Base-by-base conservation (phyloP, 1,140 invertebrate genomes). In the Chironomus striatipennis region DNA sequence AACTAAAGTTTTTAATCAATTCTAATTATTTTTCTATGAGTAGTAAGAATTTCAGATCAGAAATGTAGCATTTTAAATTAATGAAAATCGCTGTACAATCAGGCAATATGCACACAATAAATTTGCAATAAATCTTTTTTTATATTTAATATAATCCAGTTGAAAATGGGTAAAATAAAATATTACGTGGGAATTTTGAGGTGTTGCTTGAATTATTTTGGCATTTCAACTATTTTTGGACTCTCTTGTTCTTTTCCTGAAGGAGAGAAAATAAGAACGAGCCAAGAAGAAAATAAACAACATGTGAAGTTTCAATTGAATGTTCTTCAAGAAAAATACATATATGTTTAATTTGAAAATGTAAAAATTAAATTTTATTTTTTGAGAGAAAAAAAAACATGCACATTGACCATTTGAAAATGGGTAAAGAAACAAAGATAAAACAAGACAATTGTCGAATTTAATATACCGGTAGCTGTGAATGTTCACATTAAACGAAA, bases 261-360 rank as follows among this genome's bases (percentile, higher is more conserved):
- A 57, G 24, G 24, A 34, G 24, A 34, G 24, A 34, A 34, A 34
- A 34, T 1, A 34, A 57, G 12, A 57, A 10, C 47, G 47, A 57
- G 24, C 24, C 24, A 34, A 34, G 24, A 57, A 57, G 15, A 57
- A n/a, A 57, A 57, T n/a, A 57, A 8, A 70, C 20, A 70, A 70
- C 65, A 70, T 70, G 65, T 70, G 65, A 70, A 70, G 20, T 70
- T 70, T 70, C 65, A 70, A 70, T 70, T 70, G 65, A 70, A 70
- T 70, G 17, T 70, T 57, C n/a, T n/a, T 57, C 8, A 57, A 57
- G 15, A 57, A 57, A n/a, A 57, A 15, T 15, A 47, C 43, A 57
- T n/a, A 57, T n/a, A n/a, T 57, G 47, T n/a, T 57, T 57, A 57
- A 57, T 57, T 57, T 57, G 9, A 57, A 57, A 57, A 57, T 57